Evolutionary conservation across 2,888 invertebrate species (phyloP), one percentile per base, ranked within the genome.

Genomic region (Tenthredo distinguenda): DNA sequence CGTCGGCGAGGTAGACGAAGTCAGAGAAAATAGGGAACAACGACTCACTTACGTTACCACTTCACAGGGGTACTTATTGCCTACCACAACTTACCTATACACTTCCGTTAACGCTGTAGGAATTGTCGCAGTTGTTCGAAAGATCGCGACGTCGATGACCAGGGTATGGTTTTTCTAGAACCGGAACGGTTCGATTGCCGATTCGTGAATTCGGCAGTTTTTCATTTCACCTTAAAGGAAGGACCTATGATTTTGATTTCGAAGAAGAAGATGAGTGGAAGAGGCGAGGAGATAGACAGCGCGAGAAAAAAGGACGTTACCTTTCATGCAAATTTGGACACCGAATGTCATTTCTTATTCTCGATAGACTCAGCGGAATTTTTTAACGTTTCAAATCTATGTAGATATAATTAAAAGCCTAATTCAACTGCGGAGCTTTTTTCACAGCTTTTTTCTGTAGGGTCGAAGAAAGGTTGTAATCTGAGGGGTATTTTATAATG

Each of bases 11-110:
- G 37, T 9, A 31, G 43, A 82, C 15, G 10, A 34, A 34, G 58
- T 31, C 50, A 55, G 58, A 47, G 79, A 9, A 79, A 79, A 79
- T 55, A 55, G 55, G 26, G 12, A n/a, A 55, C 50, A 79, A n/a
- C 55, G 4, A 58, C 3, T 58, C 31, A n/a, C 79, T 55, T 10
- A 15, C 34, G 34, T 47, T 58, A 47, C 34, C n/a, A 79, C 50
- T 34, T 55, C 37, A 34, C 55, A 55, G 18, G 55, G 50, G 47
- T 15, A 50, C 47, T 47, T 47, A 79, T 79, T 58, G 18, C 79
- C n/a, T 34, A 79, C 58, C 37, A 37, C 79, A 43, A 76, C 76
- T 31, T 76, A 47, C 26, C 76, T 76, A 26, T 26, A 47, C 76
- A 76, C 76, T 37, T 55, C 77, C 58, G 58, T 79, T 55, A 58